Evolutionary conservation across 2,888 invertebrate genomes (phyloP).

Genomic region (Copidosoma aretas): DNA sequence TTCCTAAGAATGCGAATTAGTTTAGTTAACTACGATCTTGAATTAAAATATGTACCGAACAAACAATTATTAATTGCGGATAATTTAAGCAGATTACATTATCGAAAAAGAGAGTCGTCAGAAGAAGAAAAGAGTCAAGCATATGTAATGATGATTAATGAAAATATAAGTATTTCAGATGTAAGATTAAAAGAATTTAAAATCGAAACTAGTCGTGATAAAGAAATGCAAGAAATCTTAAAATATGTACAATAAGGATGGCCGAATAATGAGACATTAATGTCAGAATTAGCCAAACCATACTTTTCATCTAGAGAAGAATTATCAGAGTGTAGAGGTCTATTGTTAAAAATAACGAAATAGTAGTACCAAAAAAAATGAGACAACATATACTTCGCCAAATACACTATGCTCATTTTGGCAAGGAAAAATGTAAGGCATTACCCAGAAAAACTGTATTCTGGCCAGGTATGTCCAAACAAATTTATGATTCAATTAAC

Average conservation of each 20-base stretch:
- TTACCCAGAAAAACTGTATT: constrained; percentile 36
- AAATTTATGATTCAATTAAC: constrained; percentile 28
- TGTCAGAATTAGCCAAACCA: constrained; percentile 30
- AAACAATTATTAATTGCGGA: constrained; percentile 37
- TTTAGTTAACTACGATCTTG: constrained; percentile 9
- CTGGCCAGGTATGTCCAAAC: constrained; percentile 24
- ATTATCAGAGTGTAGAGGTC: constrained; percentile 26
- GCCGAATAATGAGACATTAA: constrained; percentile 37
- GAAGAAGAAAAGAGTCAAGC: constrained; percentile 34
- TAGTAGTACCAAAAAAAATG: constrained; percentile 37
- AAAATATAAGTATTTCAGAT: constrained; percentile 35
- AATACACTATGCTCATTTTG: constrained; percentile 40
- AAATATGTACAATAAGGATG: constrained; percentile 37
- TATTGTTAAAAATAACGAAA: constrained; percentile 37
- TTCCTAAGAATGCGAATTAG: constrained; percentile 34
- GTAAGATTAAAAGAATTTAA: constrained; percentile 32
- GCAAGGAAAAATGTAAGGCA: constrained; percentile 35
- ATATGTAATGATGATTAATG: constrained; percentile 32
- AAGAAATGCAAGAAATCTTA: constrained; percentile 31
- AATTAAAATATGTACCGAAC: constrained; percentile 35
- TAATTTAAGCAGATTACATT: constrained; percentile 28
- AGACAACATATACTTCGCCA: constrained; percentile 34
- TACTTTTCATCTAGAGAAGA: constrained; percentile 40
- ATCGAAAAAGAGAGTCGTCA: not conserved
- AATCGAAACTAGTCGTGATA: constrained; percentile 32